Evolutionary conservation across 2,113 vertebrate genomes (phyloP).

Genomic region (Riparia riparia): DNA sequence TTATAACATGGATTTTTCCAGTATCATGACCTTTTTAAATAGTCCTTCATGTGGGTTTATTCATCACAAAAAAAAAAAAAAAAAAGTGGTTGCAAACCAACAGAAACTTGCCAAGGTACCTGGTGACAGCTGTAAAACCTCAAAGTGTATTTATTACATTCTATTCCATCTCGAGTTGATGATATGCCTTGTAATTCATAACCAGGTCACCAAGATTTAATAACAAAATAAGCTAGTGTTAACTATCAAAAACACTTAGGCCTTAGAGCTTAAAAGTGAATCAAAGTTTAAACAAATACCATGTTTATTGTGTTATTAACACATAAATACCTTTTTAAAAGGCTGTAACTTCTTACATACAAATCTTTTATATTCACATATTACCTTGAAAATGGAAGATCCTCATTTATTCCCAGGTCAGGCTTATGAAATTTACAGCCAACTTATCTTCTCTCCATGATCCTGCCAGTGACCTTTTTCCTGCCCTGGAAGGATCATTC

Average conservation of each 20-base stretch:
- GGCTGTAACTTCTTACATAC: background rate
- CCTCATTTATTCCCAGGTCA: constrained; percentile 37
- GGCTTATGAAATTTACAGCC: constrained; percentile 54
- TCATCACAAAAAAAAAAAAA: background rate
- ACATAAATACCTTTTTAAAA: background rate
- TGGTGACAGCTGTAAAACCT: background rate
- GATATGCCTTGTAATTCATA: background rate
- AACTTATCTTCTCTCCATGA: constrained; percentile 40
- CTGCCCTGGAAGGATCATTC: constrained; percentile 45
- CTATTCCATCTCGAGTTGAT: background rate
- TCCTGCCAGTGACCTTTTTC: constrained; percentile 55
- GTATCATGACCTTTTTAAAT: background rate
- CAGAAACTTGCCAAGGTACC: background rate
- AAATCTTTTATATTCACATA: background rate
- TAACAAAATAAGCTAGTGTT: background rate
- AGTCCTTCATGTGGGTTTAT: background rate
- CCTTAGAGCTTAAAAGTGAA: background rate
- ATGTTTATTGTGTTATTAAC: background rate
- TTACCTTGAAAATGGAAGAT: background rate
- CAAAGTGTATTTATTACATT: background rate
- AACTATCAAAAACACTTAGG: background rate
- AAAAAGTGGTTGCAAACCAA: background rate
- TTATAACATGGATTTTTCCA: background rate
- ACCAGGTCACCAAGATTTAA: background rate
- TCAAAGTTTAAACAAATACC: background rate